Conservation (phyloP, 2,888 invertebrate species). For the Cephus runcator region DNA sequence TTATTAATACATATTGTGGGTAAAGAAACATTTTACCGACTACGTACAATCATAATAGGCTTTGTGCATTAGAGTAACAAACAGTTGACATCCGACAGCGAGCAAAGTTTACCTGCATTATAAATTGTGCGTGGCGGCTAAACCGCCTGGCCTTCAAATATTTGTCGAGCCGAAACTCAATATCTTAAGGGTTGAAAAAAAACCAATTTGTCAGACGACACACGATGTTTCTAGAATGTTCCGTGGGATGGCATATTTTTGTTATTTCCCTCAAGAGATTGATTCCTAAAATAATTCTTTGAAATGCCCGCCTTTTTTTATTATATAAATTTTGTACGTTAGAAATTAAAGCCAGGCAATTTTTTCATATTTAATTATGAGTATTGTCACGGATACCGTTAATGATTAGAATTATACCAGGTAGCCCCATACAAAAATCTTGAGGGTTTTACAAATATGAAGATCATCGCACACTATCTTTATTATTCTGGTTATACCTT, state of each 20-base stretch:
- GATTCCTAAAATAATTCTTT: not conserved
- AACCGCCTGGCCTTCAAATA: conserved; percentile 29
- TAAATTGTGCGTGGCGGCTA: conserved; percentile 43
- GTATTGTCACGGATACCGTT: not conserved
- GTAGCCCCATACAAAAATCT: not conserved
- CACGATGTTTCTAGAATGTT: not conserved
- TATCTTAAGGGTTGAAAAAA: conserved; percentile 36
- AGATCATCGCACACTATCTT: not conserved
- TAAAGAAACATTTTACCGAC: conserved; percentile 12
- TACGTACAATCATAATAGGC: conserved; percentile 37
- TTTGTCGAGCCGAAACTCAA: conserved; percentile 46
- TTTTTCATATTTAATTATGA: not conserved
- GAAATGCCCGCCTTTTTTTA: not conserved
- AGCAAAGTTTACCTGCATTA: conserved; percentile 37
- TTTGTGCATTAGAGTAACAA: conserved; percentile 33
- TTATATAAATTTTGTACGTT: not conserved
- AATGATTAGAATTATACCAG: not conserved
- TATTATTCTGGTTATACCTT: not conserved
- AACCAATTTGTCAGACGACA: conserved; percentile 52
- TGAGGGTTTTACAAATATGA: not conserved
- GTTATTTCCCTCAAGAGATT: not conserved
- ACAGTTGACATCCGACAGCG: conserved; percentile 20
- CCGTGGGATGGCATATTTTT: not conserved
- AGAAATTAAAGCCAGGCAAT: not conserved
- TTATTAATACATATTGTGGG: conserved; percentile 10